Evolutionary conservation across 2,888 invertebrate genomes (phyloP).

Genomic region (Papilio elwesi): DNA sequence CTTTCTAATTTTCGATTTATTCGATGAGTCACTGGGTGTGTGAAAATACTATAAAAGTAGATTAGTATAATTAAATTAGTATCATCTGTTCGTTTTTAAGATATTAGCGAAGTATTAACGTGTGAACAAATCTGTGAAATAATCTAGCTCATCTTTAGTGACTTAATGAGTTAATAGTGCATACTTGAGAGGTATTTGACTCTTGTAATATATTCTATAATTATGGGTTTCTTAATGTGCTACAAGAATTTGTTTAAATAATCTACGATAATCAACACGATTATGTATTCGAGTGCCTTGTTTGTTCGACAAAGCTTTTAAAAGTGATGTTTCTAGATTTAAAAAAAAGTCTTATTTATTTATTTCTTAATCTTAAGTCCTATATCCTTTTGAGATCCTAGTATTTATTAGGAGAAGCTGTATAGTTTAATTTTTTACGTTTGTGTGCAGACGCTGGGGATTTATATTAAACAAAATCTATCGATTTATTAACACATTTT

Average conservation of each 20-base stretch:
- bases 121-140: not conserved
- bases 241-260: conserved; percentile 2
- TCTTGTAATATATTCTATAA: not conserved
- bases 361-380: not conserved
- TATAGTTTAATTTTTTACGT: conserved; percentile 1
- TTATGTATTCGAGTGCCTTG: not conserved
- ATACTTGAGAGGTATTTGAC: not conserved
- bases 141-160: too few relatives aligned
- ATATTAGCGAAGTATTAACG: not conserved
- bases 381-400: conserved; percentile 1
- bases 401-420: not conserved
- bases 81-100: not conserved
- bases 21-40: not conserved
- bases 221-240: not conserved
- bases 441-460: not conserved
- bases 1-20: not conserved
- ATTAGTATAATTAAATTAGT: not conserved
- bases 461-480: conserved; percentile 36
- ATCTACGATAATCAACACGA: conserved; percentile 13
- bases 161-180: too few relatives aligned
- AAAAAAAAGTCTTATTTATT: not conserved
- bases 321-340: conserved; percentile 10
- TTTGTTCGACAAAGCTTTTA: not conserved
- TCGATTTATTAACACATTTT: conserved; percentile 31
- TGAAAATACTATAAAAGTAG: not conserved